Conservation (phyloP, 2,888 invertebrate genomes). For the Villa cingulata region DNA sequence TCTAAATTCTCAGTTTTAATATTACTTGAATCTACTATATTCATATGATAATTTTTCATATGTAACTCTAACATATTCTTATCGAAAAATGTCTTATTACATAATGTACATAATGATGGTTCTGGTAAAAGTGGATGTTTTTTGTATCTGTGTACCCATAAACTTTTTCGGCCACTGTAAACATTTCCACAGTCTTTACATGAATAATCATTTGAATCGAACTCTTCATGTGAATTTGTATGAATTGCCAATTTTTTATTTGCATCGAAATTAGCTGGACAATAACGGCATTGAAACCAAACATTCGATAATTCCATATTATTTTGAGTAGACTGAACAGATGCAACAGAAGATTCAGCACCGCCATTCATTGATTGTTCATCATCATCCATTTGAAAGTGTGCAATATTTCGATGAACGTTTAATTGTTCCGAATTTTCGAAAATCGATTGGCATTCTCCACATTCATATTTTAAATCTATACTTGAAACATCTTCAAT, state of each 20-base stretch:
- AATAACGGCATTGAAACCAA: slow-evolving; percentile 37
- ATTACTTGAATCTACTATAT: neutral
- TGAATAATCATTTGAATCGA: slow-evolving; percentile 35
- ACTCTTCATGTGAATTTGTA: slow-evolving; percentile 35
- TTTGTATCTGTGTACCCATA: slow-evolving; percentile 37
- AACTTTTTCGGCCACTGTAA: slow-evolving; percentile 34
- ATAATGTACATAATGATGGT: slow-evolving; percentile 31
- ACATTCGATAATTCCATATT: neutral
- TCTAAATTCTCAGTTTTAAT: slow-evolving; percentile 13
- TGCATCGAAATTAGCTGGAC: slow-evolving; percentile 35
- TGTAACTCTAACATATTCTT: slow-evolving; percentile 33
- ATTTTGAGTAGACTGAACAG: neutral
- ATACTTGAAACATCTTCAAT: slow-evolving; percentile 30
- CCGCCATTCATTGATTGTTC: neutral
- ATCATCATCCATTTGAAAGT: slow-evolving; percentile 17
- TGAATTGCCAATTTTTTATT: slow-evolving; percentile 36
- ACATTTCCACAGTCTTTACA: slow-evolving; percentile 37
- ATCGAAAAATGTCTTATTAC: slow-evolving; percentile 35
- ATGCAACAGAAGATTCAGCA: neutral
- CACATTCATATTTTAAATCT: slow-evolving; percentile 32
- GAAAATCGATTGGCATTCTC: slow-evolving; percentile 33
- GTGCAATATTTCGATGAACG: slow-evolving; percentile 30
- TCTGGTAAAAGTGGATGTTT: slow-evolving; percentile 36
- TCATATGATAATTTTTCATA: slow-evolving; percentile 17
- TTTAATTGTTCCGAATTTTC: slow-evolving; percentile 29